phyloP scores from a whole-genome alignment of 2,113 vertebrate species.

The Phrynosoma blainvillii region DNA sequence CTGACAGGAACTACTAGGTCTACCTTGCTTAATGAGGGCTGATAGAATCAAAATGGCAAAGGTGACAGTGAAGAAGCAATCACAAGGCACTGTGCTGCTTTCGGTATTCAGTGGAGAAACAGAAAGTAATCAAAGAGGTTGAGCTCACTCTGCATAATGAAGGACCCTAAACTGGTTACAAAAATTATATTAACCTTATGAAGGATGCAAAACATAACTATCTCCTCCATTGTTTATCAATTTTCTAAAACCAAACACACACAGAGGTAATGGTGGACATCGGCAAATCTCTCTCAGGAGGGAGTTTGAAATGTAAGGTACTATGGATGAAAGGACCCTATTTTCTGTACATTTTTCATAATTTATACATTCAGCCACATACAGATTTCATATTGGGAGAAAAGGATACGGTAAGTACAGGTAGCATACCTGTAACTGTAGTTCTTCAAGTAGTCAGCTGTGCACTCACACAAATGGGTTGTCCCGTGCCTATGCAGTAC shows the following conservation, averaged over 20 bases:
- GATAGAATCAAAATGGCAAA: conserved; percentile 15
- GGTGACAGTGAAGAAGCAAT: conserved; percentile 23
- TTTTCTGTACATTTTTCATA: background rate
- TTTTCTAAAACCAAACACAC: background rate
- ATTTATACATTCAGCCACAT: background rate
- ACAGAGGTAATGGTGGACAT: background rate
- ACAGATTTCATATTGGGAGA: background rate
- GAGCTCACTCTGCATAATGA: background rate
- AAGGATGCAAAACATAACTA: background rate
- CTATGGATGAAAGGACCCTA: background rate
- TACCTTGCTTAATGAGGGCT: background rate
- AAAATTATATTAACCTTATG: background rate
- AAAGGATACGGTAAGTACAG: background rate
- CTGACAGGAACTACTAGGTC: background rate
- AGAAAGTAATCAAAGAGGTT: conserved; percentile 15
- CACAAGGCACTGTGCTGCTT: background rate
- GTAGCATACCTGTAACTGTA: no score
- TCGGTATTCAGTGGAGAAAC: conserved; percentile 18
- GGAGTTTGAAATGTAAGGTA: background rate
- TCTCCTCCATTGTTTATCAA: background rate
- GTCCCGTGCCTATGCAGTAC: no score
- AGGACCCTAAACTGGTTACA: background rate
- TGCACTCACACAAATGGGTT: no score
- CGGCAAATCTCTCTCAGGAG: background rate
- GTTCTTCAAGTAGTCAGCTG: no score